Evolutionary conservation across 2,888 invertebrate genomes (phyloP).

Genomic region (Drosophila kambysellisi): DNA sequence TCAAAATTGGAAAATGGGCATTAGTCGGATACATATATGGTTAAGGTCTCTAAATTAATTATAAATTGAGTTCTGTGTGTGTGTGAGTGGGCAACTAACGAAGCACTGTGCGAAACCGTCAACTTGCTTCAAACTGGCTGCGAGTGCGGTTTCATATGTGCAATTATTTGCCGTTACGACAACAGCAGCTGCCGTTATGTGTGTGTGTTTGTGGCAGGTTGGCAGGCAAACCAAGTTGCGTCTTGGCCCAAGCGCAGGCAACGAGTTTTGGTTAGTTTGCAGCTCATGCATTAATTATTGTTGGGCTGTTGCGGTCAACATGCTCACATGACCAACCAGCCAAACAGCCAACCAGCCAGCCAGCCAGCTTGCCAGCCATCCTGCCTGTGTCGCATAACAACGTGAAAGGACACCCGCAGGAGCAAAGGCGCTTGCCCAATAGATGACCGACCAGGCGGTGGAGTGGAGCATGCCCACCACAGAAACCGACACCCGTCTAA

Average conservation of each 20-base stretch:
- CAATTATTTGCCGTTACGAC: conserved; percentile 69
- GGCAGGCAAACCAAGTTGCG: conserved; percentile 19
- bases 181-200: conserved; percentile 41
- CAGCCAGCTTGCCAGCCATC: neutral
- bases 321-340: conserved; percentile 28
- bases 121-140: conserved; percentile 69
- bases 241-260: conserved; percentile 25
- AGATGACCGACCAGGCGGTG: conserved; percentile 3
- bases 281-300: conserved; percentile 80
- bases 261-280: conserved; percentile 72
- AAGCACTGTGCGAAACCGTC: conserved; percentile 43
- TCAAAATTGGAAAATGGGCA: neutral
- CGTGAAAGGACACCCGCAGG: conserved; percentile 11
- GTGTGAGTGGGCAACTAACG: conserved; percentile 19
- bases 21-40: neutral
- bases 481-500: conserved; percentile 41
- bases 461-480: conserved; percentile 13
- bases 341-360: conserved; percentile 2
- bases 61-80: conserved; percentile 60
- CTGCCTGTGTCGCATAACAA: neutral
- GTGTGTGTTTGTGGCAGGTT: neutral
- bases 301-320: conserved; percentile 73
- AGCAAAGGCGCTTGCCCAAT: conserved; percentile 31
- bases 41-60: conserved; percentile 57
- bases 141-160: conserved; percentile 74